Evolutionary conservation across 2,888 invertebrate genomes (phyloP).

Genomic region (Cheilosia impressa): DNA sequence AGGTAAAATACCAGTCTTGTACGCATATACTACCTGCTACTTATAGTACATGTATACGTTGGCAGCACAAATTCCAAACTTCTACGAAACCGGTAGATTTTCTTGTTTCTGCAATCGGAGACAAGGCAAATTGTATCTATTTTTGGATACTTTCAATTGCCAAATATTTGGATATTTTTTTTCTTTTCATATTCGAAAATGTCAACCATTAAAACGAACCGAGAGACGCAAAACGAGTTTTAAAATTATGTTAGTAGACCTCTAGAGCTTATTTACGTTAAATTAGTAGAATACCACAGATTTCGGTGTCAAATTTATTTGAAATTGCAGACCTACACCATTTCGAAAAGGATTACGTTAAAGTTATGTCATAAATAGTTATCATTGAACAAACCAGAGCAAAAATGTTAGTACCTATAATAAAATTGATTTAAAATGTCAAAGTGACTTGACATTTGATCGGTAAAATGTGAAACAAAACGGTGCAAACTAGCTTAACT

Average conservation of each 20-base stretch:
- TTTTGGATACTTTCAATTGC: slow-evolving; percentile 47
- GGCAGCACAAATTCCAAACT: slow-evolving; percentile 32
- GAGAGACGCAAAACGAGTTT: slow-evolving; percentile 23
- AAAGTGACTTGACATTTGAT: neutral
- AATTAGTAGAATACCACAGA: slow-evolving; percentile 36
- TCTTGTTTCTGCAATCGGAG: slow-evolving; percentile 51
- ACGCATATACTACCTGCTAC: slow-evolving; percentile 27
- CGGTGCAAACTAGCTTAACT: no score
- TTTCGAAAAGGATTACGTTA: no score
- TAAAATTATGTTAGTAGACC: slow-evolving; percentile 13
- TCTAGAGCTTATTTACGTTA: slow-evolving; percentile 21
- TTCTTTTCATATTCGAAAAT: slow-evolving; percentile 21
- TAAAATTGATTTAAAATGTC: slow-evolving; percentile 2
- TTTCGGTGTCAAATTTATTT: slow-evolving; percentile 23
- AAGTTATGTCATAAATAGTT: no score
- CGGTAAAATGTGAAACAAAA: neutral
- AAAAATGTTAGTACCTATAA: neutral
- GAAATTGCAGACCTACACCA: no score
- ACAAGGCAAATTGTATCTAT: slow-evolving; percentile 63
- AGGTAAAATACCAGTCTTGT: slow-evolving; percentile 32
- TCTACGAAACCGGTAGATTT: slow-evolving; percentile 51
- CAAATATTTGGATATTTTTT: slow-evolving; percentile 42
- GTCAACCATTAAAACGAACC: slow-evolving; percentile 21
- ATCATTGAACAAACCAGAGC: no score
- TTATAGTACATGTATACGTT: slow-evolving; percentile 17